These are phyloP conservation scores for Tyria jacobaeae DNA, from an alignment of 2,888 invertebrate genomes.

Conservation along the genomic window DNA sequence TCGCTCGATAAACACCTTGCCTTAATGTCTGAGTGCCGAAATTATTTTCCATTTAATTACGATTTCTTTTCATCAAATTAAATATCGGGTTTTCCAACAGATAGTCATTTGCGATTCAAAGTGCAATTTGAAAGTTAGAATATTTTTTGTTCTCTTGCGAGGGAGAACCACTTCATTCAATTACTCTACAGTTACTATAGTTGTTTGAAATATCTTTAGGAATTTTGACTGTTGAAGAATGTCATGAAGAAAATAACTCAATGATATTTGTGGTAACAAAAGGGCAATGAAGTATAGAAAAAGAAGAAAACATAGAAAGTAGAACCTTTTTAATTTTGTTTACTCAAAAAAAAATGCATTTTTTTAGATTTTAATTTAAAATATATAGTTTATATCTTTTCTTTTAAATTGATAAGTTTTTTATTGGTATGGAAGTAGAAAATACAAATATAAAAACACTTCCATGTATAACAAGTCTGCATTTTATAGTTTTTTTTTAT, in stretches of 20 bases:
- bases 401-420: too few species aligned
- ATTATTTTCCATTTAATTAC: conserved; percentile 75
- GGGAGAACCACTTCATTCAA: conserved; percentile 38
- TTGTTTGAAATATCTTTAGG: neutral
- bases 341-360: too few species aligned
- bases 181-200: conserved; percentile 16
- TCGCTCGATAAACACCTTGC: neutral
- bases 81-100: conserved; percentile 61
- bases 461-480: too few species aligned
- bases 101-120: conserved; percentile 76
- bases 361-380: too few species aligned
- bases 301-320: too few species aligned
- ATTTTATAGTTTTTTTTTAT: too few species aligned
- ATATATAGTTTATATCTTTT: too few species aligned
- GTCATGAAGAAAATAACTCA: neutral
- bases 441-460: too few species aligned
- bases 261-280: neutral
- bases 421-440: too few species aligned
- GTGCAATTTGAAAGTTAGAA: conserved; percentile 59
- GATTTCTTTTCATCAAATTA: conserved; percentile 73
- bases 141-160: conserved; percentile 48
- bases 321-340: too few species aligned
- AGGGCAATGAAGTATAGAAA: neutral
- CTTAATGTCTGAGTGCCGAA: conserved; percentile 49
- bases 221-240: too few species aligned